Base-by-base conservation (phyloP, 2,797 vertebrate genomes). In the Poeciliopsis paucimaculata region DNA sequence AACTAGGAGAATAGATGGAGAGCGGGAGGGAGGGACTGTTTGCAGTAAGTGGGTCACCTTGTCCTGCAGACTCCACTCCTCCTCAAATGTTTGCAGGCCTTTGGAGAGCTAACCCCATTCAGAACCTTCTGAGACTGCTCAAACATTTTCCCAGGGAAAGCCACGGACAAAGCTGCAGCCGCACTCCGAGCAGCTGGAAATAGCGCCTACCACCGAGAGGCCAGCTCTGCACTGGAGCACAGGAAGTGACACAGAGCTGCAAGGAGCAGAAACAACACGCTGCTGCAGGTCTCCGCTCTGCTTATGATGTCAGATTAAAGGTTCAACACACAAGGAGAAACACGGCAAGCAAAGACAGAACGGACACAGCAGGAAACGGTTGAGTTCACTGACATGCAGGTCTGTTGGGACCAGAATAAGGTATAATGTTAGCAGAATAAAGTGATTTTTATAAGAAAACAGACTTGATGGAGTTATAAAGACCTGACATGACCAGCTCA, bases 31-130 rank as follows among this genome's bases (percentile, higher is more conserved):
- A 74, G 43, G 23, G 75, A 81, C 16, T 23, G 74, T 66, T 88
- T 87, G 28, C 9, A 85, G 89, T 82, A 94, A 92, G 86, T 93
- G 91, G 94, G 94, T 93, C 93, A 92, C 90, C 91, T 93, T 90
- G 92, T 92, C 93, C 91, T 90, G 91, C n/a, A 86, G 87, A 88
- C 82, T 72, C 73, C 41, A 46, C 79, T 91, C 84, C 86, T 91
- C 75, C 85, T 90, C 83, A 87, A 90, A 88, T 91, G 91, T 87
- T 77, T 80, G 57, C 20, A 2, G 75, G 84, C 83, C 92, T 92
- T 87, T 62, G 31, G 94, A 92, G 93, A 94, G 71, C 86, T 90
- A 78, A 93, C 94, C 93, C 84, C 91, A 92, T 94, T 94, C 90
- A 73, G 10, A 26, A 77, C 66, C 71, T n/a, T 81, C 73, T 20